Percentiles rank a stretch among this genome's conserved stretches.
Evolutionary conservation across 2,113 vertebrate species (phyloP).

Genomic region (Mandrillus leucophaeus): DNA sequence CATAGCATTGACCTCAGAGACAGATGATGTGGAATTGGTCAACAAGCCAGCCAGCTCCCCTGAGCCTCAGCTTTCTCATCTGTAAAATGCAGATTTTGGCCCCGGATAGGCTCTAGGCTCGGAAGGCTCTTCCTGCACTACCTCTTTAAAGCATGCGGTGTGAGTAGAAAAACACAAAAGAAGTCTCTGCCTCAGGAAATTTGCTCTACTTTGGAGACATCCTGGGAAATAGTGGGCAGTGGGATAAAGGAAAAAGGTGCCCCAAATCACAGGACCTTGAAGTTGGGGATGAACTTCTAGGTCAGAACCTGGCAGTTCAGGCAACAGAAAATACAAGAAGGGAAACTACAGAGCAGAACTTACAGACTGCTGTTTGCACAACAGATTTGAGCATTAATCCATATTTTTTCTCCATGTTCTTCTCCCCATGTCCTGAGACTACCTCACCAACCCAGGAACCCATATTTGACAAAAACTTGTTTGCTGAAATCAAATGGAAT

Average conservation of each 20-base stretch:
- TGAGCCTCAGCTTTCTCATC: background rate
- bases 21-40: background rate
- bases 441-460: background rate
- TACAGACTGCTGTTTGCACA: conserved; percentile 24
- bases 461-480: background rate
- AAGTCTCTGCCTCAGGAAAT: background rate
- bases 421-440: background rate
- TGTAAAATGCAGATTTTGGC: background rate
- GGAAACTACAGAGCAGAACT: conserved; percentile 58
- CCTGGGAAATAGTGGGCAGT: background rate
- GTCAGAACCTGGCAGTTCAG: background rate
- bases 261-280: background rate
- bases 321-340: background rate
- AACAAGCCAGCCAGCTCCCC: background rate
- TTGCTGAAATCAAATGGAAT: background rate
- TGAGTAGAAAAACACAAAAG: background rate
- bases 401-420: conserved; percentile 14
- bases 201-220: background rate
- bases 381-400: background rate
- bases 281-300: background rate
- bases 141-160: background rate
- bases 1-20: background rate
- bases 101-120: background rate
- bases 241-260: background rate
- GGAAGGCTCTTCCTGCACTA: background rate